Base-by-base conservation (phyloP, 2,113 vertebrate genomes). In the Columba janthina region DNA sequence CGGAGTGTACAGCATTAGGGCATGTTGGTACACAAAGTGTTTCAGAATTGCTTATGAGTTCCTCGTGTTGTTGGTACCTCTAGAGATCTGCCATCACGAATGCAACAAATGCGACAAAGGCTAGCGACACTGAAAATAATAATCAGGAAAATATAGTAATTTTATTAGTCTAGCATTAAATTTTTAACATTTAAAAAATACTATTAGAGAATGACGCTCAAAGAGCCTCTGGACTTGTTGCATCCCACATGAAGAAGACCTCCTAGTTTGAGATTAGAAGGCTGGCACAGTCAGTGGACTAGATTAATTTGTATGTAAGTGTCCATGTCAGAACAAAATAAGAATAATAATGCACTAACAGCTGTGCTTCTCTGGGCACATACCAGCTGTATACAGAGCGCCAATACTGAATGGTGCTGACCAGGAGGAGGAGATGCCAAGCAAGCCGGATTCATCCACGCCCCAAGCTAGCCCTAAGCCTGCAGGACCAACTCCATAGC, bases 11-110 rank as follows among this genome's bases (percentile, higher is more conserved):
- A 80, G 6, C 40, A 50, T 11, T 48, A 19, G 40, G 58, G 13
- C 20, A 24, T 19, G 5, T 84, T 60, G 64, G 54, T 46, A 42
- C 29, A 58, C 2, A 1, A n/a, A 84, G 14, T 14, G 11, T 80
- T 91, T 74, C 65, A 74, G 51, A 83, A 70, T 88, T 2, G 2
- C 0, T 0, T 53, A 26, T 0, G 1, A 66, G n/a, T 64, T 93
- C 28, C 28, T 54, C 3, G 0, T 38, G n/a, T 3, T 12, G 5
- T 65, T 76, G 28, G 26, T 83, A 61, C 12, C 48, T 90, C 29
- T 32, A 20, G 44, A 36, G 48, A 26, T 34, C 42, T 89, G 60
- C 61, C n/a, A 31, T 90, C 15, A 8, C 22, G 42, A 54, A 29
- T 69, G 12, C 48, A 70, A 26, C 31, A 61, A 81, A 58, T 46